Percentiles rank a stretch among this genome's conserved stretches.
Evolutionary conservation across 1,140 invertebrate genomes (phyloP).

Genomic region (Zaprionus nigranus): DNA sequence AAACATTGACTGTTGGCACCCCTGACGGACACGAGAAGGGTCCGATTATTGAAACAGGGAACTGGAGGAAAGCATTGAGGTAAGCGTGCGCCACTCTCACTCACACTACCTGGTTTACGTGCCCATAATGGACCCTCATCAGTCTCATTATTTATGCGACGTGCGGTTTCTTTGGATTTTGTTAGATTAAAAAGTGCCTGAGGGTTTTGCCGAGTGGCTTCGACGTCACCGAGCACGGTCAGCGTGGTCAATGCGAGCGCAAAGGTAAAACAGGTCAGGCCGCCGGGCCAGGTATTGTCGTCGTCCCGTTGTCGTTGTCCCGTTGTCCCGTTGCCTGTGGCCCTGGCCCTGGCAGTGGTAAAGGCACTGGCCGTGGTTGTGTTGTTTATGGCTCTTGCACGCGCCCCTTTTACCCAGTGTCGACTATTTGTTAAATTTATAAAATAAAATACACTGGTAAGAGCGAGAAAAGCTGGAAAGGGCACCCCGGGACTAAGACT

Average conservation of each 20-base stretch:
- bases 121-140: constrained; percentile 82
- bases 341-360: constrained; percentile 24
- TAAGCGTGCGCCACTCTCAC: constrained; percentile 54
- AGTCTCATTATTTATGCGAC: constrained; percentile 83
- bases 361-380: constrained; percentile 59
- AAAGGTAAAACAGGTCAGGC: constrained; percentile 74
- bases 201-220: constrained; percentile 78
- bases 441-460: constrained; percentile 57
- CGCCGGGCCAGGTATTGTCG: constrained; percentile 78
- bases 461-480: constrained; percentile 5
- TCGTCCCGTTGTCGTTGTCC: constrained; percentile 41
- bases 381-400: constrained; percentile 72
- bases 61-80: constrained; percentile 15
- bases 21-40: constrained; percentile 19
- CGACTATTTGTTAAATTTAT: constrained; percentile 82
- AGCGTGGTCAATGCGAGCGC: constrained; percentile 63
- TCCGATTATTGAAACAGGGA: constrained; percentile 8
- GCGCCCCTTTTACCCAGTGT: constrained; percentile 70
- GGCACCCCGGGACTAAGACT: constrained; percentile 1
- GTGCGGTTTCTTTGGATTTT: constrained; percentile 83
- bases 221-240: constrained; percentile 59
- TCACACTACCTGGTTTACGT: constrained; percentile 59
- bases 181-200: constrained; percentile 83
- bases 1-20: constrained; percentile 77
- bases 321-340: background rate